Evolutionary conservation across 2,113 vertebrate species (phyloP), one percentile per base, ranked within the genome.

Genomic region (Falco punctatus): DNA sequence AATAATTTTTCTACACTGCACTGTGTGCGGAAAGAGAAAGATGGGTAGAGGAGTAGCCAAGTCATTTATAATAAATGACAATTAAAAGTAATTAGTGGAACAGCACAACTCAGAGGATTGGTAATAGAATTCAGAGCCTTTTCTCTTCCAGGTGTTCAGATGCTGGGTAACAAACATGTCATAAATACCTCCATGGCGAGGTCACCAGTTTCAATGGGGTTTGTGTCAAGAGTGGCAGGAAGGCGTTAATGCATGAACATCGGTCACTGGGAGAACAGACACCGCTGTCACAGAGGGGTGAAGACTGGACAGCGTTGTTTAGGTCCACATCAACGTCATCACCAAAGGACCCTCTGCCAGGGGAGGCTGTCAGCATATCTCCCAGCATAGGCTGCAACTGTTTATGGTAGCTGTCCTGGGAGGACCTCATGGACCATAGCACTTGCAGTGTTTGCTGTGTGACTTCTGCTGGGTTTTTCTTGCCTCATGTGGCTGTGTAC

Each of bases 91-190:
- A 94, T 96, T 93, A 93, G 82, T 38, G n/a, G 70, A 87, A 82
- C 78, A 57, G 42, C 46, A 77, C 59, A 72, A 28, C 71, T 95
- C 54, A 62, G 81, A 77, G 78, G 81, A 79, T 58, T 90, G 67
- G 78, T 93, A 94, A 94, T 65, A 91, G 81, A 96, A 94, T 95
- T 90, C 89, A 85, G 62, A 92, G 84, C 49, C 86, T 91, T 94
- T 96, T 91, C 78, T 88, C 48, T 77, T 81, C 93, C 97, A 95
- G 95, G 92, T 97, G 94, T 94, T 93, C 87, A 86, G 81, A 27
- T 66, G 35, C 38, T 67, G 90, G 67, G 38, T 91, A 92, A 97
- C 91, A 87, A 86, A 88, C n/a, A 26, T 89, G 87, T 97, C 87
- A 78, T 97, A 97, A 96, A 97, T 97, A 96, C 91, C 87, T 96